phyloP scores from a whole-genome alignment of 2,888 invertebrate species.

The Eucriotettix oculatus region DNA sequence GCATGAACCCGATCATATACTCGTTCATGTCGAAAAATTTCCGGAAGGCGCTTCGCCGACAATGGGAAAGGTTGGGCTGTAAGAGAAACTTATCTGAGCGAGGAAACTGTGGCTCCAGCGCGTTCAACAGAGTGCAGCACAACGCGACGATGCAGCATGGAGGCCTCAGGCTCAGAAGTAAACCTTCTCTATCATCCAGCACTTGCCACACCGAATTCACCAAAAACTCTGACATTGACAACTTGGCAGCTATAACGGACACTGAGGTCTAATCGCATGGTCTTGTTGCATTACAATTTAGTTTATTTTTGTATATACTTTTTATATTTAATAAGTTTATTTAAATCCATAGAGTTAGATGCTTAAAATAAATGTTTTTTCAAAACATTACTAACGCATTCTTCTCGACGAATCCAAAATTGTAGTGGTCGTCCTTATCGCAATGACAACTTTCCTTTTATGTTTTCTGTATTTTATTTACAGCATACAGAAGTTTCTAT shows the following conservation, averaged over 20 bases:
- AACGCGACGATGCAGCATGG: not conserved
- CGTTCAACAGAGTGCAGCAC: not conserved
- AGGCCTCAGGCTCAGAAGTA: not conserved
- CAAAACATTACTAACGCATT: too few species aligned
- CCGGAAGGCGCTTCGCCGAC: conserved; percentile 4
- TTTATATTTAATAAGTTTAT: too few species aligned
- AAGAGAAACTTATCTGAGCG: not conserved
- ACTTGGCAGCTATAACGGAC: not conserved
- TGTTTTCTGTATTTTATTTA: too few species aligned
- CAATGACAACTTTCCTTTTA: too few species aligned
- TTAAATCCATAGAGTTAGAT: too few species aligned
- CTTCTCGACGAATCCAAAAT: too few species aligned
- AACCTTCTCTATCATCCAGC: not conserved
- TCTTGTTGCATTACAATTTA: too few species aligned
- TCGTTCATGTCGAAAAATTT: conserved; percentile 14
- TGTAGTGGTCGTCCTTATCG: too few species aligned
- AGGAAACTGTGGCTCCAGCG: not conserved
- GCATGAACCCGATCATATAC: conserved; percentile 25
- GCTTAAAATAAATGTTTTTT: too few species aligned
- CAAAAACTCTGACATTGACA: not conserved
- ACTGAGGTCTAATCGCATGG: too few species aligned
- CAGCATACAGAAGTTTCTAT: too few species aligned
- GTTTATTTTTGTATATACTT: too few species aligned
- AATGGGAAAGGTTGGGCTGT: conserved; percentile 1
- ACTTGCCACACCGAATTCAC: not conserved